These are phyloP conservation scores for Dromius quadrimaculatus DNA, from an alignment of 2,888 invertebrate genomes.

Conservation along the genomic window DNA sequence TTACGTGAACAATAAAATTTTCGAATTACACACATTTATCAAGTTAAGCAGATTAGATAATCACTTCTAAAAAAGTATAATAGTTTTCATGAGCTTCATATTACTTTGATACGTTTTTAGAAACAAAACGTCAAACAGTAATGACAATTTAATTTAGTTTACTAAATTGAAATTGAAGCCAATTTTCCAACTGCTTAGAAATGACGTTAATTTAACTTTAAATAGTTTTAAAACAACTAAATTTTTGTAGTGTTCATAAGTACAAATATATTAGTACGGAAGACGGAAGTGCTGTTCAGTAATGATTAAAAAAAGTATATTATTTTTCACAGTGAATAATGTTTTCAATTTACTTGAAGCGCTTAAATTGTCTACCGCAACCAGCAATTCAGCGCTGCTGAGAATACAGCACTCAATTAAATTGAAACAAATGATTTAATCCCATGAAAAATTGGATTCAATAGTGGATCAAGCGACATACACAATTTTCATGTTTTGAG, in stretches of 20 bases:
- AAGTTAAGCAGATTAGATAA: conserved; percentile 7
- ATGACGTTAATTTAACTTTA: too few species aligned
- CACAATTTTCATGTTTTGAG: conserved; percentile 1
- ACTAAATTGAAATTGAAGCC: too few species aligned
- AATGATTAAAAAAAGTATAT: conserved; percentile 13
- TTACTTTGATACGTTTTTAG: too few species aligned
- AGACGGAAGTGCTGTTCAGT: conserved; percentile 1
- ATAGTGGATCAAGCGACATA: conserved; percentile 12
- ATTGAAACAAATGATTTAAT: not conserved
- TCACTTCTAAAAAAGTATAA: not conserved
- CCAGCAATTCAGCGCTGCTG: not conserved
- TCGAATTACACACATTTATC: conserved; percentile 10
- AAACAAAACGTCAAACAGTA: too few species aligned
- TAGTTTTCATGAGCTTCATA: not conserved
- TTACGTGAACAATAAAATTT: conserved; percentile 25
- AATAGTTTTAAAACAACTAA: too few species aligned
- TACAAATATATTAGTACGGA: too few species aligned
- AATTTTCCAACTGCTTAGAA: too few species aligned
- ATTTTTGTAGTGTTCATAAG: not conserved
- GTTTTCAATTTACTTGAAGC: conserved; percentile 16
- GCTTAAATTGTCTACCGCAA: not conserved
- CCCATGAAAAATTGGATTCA: not conserved
- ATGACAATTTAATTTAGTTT: too few species aligned
- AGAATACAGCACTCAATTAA: not conserved
- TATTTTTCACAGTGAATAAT: conserved; percentile 23